Conservation (phyloP, 2,113 vertebrate genomes). For the Edolisoma coerulescens region DNA sequence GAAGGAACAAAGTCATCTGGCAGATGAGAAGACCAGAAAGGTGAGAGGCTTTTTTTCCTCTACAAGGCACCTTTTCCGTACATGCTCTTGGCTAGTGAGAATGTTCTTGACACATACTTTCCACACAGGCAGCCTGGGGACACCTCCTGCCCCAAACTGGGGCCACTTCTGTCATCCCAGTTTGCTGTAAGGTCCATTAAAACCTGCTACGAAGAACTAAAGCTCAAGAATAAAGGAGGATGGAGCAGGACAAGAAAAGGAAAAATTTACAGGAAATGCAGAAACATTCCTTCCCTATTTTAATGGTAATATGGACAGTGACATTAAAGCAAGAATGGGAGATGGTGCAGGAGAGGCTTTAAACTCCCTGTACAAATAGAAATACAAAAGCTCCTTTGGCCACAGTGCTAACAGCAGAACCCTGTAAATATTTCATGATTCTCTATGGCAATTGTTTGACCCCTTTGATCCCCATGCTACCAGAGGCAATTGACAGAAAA, state of each 20-base stretch:
- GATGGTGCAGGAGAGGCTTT: neutral
- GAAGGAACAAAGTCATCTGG: neutral
- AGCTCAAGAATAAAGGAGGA: neutral
- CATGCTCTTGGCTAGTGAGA: fast-evolving
- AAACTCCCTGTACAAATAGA: slow-evolving; percentile 35
- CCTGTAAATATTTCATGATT: slow-evolving; percentile 49
- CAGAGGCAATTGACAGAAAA: slow-evolving; percentile 53
- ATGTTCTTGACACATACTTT: neutral
- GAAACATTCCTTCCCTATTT: neutral
- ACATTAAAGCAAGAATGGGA: neutral
- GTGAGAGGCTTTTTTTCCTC: neutral
- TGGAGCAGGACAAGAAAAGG: neutral
- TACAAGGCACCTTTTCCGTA: neutral
- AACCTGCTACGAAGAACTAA: neutral
- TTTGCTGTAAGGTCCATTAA: neutral
- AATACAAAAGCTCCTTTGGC: slow-evolving; percentile 52
- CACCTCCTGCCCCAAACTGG: neutral
- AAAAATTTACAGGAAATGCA: neutral
- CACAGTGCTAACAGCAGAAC: slow-evolving; percentile 40
- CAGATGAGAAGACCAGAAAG: neutral
- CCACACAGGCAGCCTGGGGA: neutral
- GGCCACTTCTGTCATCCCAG: neutral
- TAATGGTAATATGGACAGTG: neutral
- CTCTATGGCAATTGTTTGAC: slow-evolving; percentile 40
- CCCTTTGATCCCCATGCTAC: slow-evolving; percentile 11